Evolutionary conservation across 2,113 vertebrate species (phyloP).

Genomic region (Catharus bicknelli): DNA sequence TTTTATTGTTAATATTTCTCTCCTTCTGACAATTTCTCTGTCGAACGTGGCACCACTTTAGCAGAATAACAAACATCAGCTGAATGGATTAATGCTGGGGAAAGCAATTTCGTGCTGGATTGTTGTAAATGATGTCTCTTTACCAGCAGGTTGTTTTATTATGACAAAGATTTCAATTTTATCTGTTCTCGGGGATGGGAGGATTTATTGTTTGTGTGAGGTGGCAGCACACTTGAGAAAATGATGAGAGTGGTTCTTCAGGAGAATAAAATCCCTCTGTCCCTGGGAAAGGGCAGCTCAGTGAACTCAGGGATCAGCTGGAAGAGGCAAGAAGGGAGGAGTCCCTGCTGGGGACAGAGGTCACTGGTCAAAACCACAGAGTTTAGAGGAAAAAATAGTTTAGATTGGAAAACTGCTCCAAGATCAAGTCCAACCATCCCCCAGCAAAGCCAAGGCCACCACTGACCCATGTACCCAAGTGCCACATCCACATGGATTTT

Average conservation of each 20-base stretch:
- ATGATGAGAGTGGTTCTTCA: not conserved
- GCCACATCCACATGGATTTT: not conserved
- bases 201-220: slow-evolving; percentile 26
- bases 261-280: not conserved
- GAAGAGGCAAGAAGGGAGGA: not conserved
- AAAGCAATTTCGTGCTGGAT: slow-evolving; percentile 29
- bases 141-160: slow-evolving; percentile 48
- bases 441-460: not conserved
- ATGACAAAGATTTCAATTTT: slow-evolving; percentile 47
- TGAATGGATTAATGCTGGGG: not conserved
- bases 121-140: slow-evolving; percentile 45
- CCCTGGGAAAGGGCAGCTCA: not conserved
- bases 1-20: slow-evolving; percentile 33
- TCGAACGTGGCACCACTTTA: slow-evolving; percentile 6
- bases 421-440: not conserved
- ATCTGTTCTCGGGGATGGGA: not conserved
- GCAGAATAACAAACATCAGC: slow-evolving; percentile 37
- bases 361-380: not conserved
- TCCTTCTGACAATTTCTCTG: slow-evolving; percentile 1
- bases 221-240: not conserved
- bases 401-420: not conserved
- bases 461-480: accelerated
- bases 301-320: not conserved
- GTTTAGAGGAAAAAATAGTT: not conserved
- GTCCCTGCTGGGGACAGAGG: not conserved